Base-by-base conservation (phyloP, 1,140 invertebrate species). In the Nixonia krombeini region DNA sequence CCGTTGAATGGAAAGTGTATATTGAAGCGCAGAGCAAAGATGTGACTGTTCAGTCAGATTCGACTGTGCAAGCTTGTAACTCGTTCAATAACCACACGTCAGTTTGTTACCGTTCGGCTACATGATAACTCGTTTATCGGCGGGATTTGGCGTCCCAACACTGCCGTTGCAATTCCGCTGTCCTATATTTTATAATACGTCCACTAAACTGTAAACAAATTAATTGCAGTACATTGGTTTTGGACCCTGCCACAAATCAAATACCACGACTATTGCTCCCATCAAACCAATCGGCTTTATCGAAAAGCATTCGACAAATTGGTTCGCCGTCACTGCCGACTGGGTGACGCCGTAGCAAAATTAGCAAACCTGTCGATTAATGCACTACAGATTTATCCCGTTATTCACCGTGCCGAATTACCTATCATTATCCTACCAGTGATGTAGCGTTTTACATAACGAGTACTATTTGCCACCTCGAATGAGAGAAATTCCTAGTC, bases 171-270 rank as follows among this genome's bases (percentile, higher is more conserved):
- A 52, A 46, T 65, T 28, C 38, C 41, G 23, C 18, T 18, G 13
- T 42, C 12, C 42, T 26, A 31, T 44, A 55, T 45, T 59, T 58
- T 62, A 52, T 66, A 62, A 57, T 55, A 41, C 51, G 56, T 26
- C 61, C 66, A 44, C 57, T 73, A 73, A 76, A 78, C 72, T 74
- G 73, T 76, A 77, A 82, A 80, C 73, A 78, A 79, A 78, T 81
- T 78, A 79, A 81, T 74, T 62, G 67, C 46, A 45, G 46, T 46
- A 16, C 37, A 28, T 46, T 53, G 38, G 21, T 40, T 31, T 53
- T 53, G 21, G 38, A 38, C 15, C 26, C 45, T 35, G 26, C 72
- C 66, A 46, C 67, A 80, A 80, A 80, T 75, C 78, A 75, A 74
- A 69, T 70, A 70, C 56, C 52, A 56, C 44, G 65, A 75, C 75